Conservation (phyloP, 2,888 invertebrate species). For the Nomada goodeniana region DNA sequence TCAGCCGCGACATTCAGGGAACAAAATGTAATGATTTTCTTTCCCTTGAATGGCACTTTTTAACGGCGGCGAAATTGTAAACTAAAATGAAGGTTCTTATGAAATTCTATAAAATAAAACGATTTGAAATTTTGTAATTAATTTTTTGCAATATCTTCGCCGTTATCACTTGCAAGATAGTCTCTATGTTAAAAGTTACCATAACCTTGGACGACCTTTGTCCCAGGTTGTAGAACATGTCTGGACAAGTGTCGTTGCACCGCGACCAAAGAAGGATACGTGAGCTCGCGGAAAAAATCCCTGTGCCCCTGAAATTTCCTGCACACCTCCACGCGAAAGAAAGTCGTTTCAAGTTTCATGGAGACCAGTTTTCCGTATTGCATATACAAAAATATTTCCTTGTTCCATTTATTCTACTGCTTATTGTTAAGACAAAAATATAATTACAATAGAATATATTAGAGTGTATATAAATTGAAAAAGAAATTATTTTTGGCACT, state of each 20-base stretch:
- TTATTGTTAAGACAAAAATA: too few species aligned
- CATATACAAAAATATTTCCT: conserved; percentile 6
- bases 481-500: too few species aligned
- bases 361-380: conserved; percentile 25
- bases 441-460: too few species aligned
- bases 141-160: too few species aligned
- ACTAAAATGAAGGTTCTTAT: too few species aligned
- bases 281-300: neutral
- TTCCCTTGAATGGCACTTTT: too few species aligned
- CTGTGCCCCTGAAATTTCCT: conserved; percentile 34
- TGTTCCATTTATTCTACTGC: too few species aligned
- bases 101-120: too few species aligned
- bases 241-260: conserved; percentile 26
- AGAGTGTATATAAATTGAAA: too few species aligned
- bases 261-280: conserved; percentile 18
- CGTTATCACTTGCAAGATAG: neutral
- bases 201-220: conserved; percentile 34
- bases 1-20: neutral
- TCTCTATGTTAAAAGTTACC: conserved; percentile 1
- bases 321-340: conserved; percentile 19
- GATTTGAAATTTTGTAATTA: too few species aligned
- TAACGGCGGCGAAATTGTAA: too few species aligned
- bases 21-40: too few species aligned
- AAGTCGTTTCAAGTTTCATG: conserved; percentile 15
- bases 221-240: conserved; percentile 27